Evolutionary conservation across 1,140 invertebrate genomes (phyloP).

Genomic region (Piezodorus guildinii): DNA sequence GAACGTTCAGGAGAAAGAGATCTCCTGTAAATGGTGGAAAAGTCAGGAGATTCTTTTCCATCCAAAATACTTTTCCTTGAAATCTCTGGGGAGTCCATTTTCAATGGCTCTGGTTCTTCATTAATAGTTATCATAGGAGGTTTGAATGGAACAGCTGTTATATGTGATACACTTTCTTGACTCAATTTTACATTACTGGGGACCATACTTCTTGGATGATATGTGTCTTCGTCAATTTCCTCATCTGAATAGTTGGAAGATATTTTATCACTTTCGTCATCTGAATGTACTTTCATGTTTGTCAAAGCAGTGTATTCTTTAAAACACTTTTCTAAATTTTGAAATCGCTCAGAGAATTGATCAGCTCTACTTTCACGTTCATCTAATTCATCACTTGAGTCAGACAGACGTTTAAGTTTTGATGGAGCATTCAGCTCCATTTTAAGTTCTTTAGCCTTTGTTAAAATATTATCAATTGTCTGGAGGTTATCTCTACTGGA

Average conservation of each 20-base stretch:
- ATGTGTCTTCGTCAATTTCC: slow-evolving; percentile 27
- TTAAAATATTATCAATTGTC: slow-evolving; percentile 8
- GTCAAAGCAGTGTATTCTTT: slow-evolving; percentile 32
- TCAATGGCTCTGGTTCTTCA: slow-evolving; percentile 14
- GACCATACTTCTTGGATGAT: slow-evolving; percentile 27
- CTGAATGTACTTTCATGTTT: neutral
- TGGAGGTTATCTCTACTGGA: slow-evolving; percentile 18
- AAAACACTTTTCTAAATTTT: slow-evolving; percentile 14
- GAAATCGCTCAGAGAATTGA: slow-evolving; percentile 31
- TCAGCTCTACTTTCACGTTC: slow-evolving; percentile 29
- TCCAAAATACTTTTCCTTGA: slow-evolving; percentile 10
- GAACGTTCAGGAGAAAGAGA: slow-evolving; percentile 4
- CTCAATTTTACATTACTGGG: slow-evolving; percentile 2
- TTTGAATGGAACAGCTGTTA: neutral
- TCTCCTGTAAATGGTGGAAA: neutral
- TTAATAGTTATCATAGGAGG: slow-evolving; percentile 3
- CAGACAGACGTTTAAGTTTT: neutral
- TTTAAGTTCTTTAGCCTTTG: slow-evolving; percentile 2
- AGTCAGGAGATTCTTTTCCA: neutral
- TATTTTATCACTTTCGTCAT: slow-evolving; percentile 4
- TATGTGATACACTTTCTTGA: neutral
- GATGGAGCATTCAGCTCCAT: neutral
- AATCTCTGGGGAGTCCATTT: slow-evolving; percentile 6
- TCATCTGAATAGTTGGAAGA: slow-evolving; percentile 12
- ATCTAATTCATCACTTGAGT: slow-evolving; percentile 22